Base-by-base conservation (phyloP, 2,797 vertebrate genomes). In the Urocyon cinereoargenteus region DNA sequence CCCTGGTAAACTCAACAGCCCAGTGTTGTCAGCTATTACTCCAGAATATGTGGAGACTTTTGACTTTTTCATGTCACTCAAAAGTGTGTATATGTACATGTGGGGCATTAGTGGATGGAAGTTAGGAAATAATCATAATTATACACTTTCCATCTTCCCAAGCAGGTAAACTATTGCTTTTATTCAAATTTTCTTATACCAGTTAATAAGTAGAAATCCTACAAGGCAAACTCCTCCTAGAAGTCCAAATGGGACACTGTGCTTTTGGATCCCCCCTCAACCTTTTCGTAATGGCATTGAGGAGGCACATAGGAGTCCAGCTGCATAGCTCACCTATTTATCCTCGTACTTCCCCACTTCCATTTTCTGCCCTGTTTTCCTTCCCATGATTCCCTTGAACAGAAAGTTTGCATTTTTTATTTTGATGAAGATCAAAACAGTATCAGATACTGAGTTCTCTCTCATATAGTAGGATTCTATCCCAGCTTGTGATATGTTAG, bases 71-170 rank as follows among this genome's bases (percentile, higher is more conserved):
- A 19, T 61, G 49, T 1, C 36, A 51, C 15, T 57, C 28, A 61
- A 14, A 10, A 73, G 3, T 72, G 11, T 88, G 45, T 55, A 5
- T 70, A 21, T 66, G 18, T 21, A 68, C 19, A 45, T 51, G 22
- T 19, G 22, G 49, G 11, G 36, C 51, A 15, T 21, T 40, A 2
- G 2, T 1, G 10, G 2, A 1, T 68, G 12, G 2, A 2, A 3
- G 10, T 16, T 55, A 68, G 59, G 45, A 68, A 59, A 5, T 68
- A 34, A 68, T 68, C n/a, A 86, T 51, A n/a, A 31, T 24, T 10
- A 18, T 40, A 22, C 73, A 10, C 31, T 61, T 4, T 62, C 49
- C 73, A 64, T 72, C 21, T 88, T 36, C 18, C 12, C 31, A 57
- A 36, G 15, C 31, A 4, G 2, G 14, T 1, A 49, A 73, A 66